A percentile compares a stretch with the other conserved stretches of the same genome.
Evolutionary conservation across 2,888 invertebrate genomes (phyloP).

Genomic region (Flexamia atlantica): DNA sequence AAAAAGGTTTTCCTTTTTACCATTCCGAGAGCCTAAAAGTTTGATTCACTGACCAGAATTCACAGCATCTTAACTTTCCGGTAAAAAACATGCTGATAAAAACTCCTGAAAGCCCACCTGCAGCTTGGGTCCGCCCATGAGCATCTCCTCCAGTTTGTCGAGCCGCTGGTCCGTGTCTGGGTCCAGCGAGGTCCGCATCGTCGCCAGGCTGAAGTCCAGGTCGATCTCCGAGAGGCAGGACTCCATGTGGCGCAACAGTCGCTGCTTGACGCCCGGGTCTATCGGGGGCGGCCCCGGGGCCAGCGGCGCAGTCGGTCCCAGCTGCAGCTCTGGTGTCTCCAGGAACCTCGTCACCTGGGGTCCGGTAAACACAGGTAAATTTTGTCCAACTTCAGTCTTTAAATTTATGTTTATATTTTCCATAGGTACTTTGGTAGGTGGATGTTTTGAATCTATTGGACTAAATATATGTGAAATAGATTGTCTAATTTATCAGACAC

Average conservation of each 20-base stretch:
- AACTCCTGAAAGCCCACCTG: slow-evolving; percentile 25
- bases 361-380: too few species aligned
- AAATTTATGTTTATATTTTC: too few species aligned
- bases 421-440: too few species aligned
- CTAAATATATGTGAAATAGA: too few species aligned
- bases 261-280: slow-evolving; percentile 79
- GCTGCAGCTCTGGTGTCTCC: slow-evolving; percentile 80
- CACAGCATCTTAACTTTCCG: too few species aligned
- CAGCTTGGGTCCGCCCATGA: slow-evolving; percentile 62
- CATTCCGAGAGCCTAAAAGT: too few species aligned
- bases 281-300: slow-evolving; percentile 71
- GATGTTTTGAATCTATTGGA: too few species aligned
- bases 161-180: slow-evolving; percentile 71
- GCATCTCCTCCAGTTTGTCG: slow-evolving; percentile 70
- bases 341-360: slow-evolving; percentile 78
- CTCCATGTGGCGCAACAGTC: slow-evolving; percentile 79
- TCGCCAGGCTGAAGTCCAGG: slow-evolving; percentile 74
- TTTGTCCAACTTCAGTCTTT: too few species aligned
- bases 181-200: slow-evolving; percentile 64
- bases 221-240: slow-evolving; percentile 81
- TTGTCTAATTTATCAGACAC: too few species aligned
- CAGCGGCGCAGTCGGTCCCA: slow-evolving; percentile 74
- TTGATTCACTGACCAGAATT: too few species aligned
- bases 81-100: too few species aligned
- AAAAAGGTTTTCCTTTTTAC: too few species aligned